Conservation (phyloP, 1,140 invertebrate species). For the Drosophila repletoides region DNA sequence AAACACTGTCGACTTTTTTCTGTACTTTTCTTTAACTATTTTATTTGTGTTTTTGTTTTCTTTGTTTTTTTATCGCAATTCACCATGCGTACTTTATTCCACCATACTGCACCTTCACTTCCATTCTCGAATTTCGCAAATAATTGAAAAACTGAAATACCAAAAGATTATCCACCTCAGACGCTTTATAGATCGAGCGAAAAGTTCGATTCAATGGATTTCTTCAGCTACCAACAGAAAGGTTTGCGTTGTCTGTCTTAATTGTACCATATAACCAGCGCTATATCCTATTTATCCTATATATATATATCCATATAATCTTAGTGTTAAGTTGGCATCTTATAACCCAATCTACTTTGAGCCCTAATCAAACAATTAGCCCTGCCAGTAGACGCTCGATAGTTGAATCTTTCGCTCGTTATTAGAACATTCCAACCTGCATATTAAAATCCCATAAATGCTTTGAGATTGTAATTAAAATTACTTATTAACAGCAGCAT, state of each 20-base stretch:
- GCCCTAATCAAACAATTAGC: no score
- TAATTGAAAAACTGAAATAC: constrained; percentile 5
- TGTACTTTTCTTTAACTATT: not conserved
- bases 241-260: constrained; percentile 70
- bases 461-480: no score
- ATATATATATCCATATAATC: not conserved
- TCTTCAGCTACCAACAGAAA: constrained; percentile 80
- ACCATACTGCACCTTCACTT: constrained; percentile 22
- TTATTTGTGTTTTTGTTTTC: not conserved
- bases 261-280: constrained; percentile 45
- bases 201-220: constrained; percentile 85
- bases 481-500: no score
- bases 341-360: constrained; percentile 2
- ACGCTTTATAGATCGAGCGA: constrained; percentile 85
- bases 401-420: no score
- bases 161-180: constrained; percentile 82
- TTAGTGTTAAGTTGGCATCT: not conserved
- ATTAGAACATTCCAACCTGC: no score
- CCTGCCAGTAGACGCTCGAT: no score
- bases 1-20: constrained; percentile 5
- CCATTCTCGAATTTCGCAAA: constrained; percentile 25
- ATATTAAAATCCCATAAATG: no score
- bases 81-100: constrained; percentile 1
- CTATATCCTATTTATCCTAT: constrained; percentile 13
- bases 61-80: constrained; percentile 9